These are phyloP conservation scores for Elgaria multicarinata DNA, from an alignment of 2,113 vertebrate species.

Conservation along the genomic window DNA sequence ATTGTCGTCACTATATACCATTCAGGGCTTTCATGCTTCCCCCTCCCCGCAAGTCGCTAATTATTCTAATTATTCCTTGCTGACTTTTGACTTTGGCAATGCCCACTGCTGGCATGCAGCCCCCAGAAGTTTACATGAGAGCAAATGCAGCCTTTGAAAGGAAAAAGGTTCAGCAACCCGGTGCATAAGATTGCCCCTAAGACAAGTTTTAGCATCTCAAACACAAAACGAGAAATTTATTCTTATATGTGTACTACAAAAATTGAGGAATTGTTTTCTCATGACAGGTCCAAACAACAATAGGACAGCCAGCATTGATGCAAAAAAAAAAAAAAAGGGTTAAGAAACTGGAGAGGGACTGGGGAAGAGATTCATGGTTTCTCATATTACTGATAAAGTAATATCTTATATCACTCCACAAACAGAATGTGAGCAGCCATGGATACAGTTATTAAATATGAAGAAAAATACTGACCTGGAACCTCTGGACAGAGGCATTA, in stretches of 20 bases:
- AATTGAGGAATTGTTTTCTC: not conserved
- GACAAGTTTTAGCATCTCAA: not conserved
- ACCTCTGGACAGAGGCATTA: slow-evolving; percentile 97
- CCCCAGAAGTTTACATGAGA: no score
- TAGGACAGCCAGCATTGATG: not conserved
- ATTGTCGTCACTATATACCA: slow-evolving; percentile 82
- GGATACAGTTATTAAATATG: not conserved
- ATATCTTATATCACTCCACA: not conserved
- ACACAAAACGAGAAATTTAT: not conserved
- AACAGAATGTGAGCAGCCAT: not conserved
- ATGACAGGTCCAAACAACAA: not conserved
- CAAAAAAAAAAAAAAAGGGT: not conserved
- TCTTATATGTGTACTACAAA: not conserved
- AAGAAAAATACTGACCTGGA: slow-evolving; percentile 85
- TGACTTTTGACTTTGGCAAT: not conserved
- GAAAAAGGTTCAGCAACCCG: not conserved
- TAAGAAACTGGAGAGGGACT: not conserved
- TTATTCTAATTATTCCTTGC: slow-evolving; percentile 61
- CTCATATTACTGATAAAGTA: not conserved
- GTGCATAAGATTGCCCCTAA: not conserved
- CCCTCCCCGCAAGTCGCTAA: slow-evolving; percentile 75
- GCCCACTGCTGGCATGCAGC: not conserved
- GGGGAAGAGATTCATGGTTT: not conserved
- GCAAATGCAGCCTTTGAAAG: not conserved
- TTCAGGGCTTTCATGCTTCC: slow-evolving; percentile 82